These are phyloP conservation scores for Tetranychus piercei DNA, from an alignment of 2,888 invertebrate species.

Conservation along the genomic window DNA sequence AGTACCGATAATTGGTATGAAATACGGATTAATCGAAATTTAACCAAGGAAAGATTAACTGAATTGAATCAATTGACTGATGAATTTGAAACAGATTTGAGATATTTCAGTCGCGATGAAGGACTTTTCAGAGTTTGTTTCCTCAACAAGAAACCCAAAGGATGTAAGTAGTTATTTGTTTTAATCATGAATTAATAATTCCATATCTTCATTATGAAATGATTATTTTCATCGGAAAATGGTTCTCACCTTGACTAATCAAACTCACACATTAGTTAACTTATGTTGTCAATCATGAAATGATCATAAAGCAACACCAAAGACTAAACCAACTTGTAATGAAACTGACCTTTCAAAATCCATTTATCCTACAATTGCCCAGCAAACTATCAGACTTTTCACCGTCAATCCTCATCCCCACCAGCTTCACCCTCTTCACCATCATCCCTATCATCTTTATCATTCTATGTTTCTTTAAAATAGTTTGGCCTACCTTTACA, in stretches of 20 bases:
- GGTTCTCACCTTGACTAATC: no score
- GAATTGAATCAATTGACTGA: slow-evolving; percentile 27
- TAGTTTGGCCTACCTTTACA: neutral
- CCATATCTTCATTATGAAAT: no score
- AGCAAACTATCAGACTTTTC: no score
- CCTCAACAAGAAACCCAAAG: slow-evolving; percentile 61
- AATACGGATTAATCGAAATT: slow-evolving; percentile 70
- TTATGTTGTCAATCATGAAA: no score
- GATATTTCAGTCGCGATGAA: slow-evolving; percentile 74
- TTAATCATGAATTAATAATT: neutral
- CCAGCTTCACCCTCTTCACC: neutral
- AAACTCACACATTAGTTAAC: no score
- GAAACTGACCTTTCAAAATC: no score
- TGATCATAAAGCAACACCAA: no score
- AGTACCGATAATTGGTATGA: slow-evolving; percentile 92
- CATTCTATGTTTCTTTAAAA: neutral
- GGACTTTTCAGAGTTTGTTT: slow-evolving; percentile 86
- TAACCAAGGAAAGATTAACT: slow-evolving; percentile 51
- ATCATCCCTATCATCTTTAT: neutral
- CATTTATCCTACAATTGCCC: no score
- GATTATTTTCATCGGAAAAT: no score
- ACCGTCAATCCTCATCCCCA: no score
- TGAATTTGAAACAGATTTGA: slow-evolving; percentile 58
- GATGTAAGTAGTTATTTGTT: slow-evolving; percentile 27
- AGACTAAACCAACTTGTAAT: no score